Evolutionary conservation across 1,140 invertebrate genomes (phyloP).

Genomic region (Drusus annulatus): DNA sequence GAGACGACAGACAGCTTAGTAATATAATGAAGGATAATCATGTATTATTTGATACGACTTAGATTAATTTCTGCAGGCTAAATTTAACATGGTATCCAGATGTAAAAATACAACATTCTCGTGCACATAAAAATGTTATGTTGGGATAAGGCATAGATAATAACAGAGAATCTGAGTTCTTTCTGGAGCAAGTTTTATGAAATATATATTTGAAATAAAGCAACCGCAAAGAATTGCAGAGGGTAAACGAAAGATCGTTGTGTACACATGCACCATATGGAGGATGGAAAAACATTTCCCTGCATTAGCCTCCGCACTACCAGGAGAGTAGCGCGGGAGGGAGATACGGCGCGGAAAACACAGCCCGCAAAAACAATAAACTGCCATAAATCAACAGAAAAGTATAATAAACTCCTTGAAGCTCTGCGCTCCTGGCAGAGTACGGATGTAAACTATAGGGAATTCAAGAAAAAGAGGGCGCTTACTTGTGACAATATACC

Average conservation of each 20-base stretch:
- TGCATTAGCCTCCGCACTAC: constrained; percentile 56
- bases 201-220: constrained; percentile 37
- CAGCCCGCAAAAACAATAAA: constrained; percentile 59
- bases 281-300: constrained; percentile 57
- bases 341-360: constrained; percentile 25
- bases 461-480: constrained; percentile 33
- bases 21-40: not conserved
- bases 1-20: constrained; percentile 8
- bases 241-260: constrained; percentile 35
- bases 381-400: constrained; percentile 60
- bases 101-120: too few relatives aligned
- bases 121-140: too few relatives aligned
- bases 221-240: constrained; percentile 26
- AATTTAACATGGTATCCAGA: too few relatives aligned
- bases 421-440: constrained; percentile 39
- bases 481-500: constrained; percentile 25
- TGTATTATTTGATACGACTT: not conserved
- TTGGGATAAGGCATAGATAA: not conserved
- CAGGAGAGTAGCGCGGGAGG: constrained; percentile 34
- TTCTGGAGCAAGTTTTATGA: not conserved
- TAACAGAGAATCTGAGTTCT: not conserved
- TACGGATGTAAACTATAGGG: constrained; percentile 35
- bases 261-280: constrained; percentile 45
- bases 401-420: constrained; percentile 59
- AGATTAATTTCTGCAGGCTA: too few relatives aligned